These are phyloP conservation scores for Perca flavescens DNA, from an alignment of 2,113 vertebrate genomes.

Conservation along the genomic window DNA sequence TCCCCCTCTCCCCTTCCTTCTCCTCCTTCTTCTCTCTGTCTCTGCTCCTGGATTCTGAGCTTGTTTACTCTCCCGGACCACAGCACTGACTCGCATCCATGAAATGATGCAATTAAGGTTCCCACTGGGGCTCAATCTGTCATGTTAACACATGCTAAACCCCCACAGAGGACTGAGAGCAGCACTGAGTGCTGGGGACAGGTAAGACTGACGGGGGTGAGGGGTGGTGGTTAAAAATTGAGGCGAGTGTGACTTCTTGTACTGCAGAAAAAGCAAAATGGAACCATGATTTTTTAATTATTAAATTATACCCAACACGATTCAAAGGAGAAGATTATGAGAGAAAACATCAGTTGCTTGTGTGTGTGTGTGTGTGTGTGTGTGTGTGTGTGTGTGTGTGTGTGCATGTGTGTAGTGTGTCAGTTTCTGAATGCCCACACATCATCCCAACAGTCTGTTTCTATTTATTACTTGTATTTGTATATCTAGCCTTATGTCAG, in stretches of 20 bases:
- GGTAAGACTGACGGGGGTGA: constrained; percentile 67
- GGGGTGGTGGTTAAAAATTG: constrained; percentile 20
- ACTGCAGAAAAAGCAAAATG: not conserved
- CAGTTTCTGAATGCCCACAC: not conserved
- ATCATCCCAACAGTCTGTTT: not conserved
- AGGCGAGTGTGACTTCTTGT: constrained; percentile 3
- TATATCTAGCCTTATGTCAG: not conserved
- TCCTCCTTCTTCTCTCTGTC: constrained; percentile 22
- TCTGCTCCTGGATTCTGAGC: constrained; percentile 69
- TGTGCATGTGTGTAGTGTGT: not conserved
- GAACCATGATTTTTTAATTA: not conserved
- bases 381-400: too few species aligned
- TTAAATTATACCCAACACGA: not conserved
- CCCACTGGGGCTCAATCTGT: constrained; percentile 87
- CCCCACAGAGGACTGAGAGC: constrained; percentile 71
- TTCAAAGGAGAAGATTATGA: not conserved
- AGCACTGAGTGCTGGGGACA: constrained; percentile 70
- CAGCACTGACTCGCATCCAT: constrained; percentile 85
- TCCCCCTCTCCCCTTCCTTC: constrained; percentile 1
- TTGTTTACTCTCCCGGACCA: constrained; percentile 79
- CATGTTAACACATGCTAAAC: constrained; percentile 82
- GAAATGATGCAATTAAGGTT: constrained; percentile 88
- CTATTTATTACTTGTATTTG: not conserved
- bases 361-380: not conserved
- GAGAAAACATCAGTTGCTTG: constrained; percentile 9